Evolutionary conservation across 2,888 invertebrate genomes (phyloP), one percentile per base, ranked within the genome.

Genomic region (Aphelenchoides bicaudatus): DNA sequence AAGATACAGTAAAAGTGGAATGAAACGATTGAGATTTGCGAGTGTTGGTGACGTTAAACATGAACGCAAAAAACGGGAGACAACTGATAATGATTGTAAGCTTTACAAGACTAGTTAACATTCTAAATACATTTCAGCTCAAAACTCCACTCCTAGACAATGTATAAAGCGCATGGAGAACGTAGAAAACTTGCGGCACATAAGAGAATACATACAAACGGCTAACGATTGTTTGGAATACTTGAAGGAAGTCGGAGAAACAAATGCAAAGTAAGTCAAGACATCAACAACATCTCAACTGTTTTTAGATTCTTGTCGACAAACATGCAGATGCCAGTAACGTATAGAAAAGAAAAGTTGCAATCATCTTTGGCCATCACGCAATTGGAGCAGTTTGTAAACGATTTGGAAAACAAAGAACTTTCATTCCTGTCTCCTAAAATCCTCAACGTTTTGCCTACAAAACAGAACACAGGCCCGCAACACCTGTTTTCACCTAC

Each of bases 161-260:
- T n/a, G n/a, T n/a, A n/a, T n/a, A n/a, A n/a, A n/a, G n/a, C n/a
- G n/a, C n/a, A 10, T 25, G 43, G 10, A 8, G 10, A 43, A 43
- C 43, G 43, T 43, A n/a, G n/a, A 43, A n/a, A 43, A 43, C 10
- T 25, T 43, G 43, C 43, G 43, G 10, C 10, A 43, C 16, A 43
- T 43, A 19, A 25, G 25, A n/a, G 8, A n/a, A 43, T 43, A 43
- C 43, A 21, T 43, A 19, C 43, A 25, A 6, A 43, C 25, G 8
- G 8, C n/a, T 8, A 43, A 21, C 23, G 43, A 43, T 8, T 6
- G 6, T 6, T 19, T 6, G 21, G 43, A 8, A 19, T 43, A 43
- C n/a, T 19, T 25, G 16, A 19, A 25, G 10, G 6, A n/a, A 21
- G 10, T 43, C 8, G 43, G 25, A 21, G 23, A 21, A n/a, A 43